These are phyloP conservation scores for Rhinogobius similis DNA, from an alignment of 2,113 vertebrate genomes.

Conservation along the genomic window DNA sequence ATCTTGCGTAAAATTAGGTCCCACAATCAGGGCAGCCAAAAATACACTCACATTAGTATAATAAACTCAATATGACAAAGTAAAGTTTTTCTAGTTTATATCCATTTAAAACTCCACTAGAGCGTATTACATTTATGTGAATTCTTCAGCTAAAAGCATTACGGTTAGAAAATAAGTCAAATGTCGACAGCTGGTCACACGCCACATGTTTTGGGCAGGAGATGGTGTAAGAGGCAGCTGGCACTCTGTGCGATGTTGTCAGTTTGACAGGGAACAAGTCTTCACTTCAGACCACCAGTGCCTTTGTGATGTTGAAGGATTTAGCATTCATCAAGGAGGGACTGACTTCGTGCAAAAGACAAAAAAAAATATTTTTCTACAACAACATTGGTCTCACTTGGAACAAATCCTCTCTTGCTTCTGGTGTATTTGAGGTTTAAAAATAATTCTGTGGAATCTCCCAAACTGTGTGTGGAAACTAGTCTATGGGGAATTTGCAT, in stretches of 20 bases:
- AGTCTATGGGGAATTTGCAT: slow-evolving; percentile 26
- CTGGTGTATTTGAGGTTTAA: slow-evolving; percentile 5
- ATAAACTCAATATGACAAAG: neutral
- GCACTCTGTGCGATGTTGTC: slow-evolving; percentile 21
- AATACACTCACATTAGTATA: neutral
- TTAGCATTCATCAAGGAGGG: slow-evolving; percentile 6
- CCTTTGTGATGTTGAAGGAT: neutral
- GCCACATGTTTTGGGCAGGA: slow-evolving; percentile 36
- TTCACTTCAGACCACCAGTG: slow-evolving; percentile 3
- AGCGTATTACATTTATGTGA: neutral
- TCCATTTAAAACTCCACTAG: neutral
- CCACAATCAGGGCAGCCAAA: neutral
- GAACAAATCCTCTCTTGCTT: slow-evolving; percentile 6
- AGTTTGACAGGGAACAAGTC: slow-evolving; percentile 12
- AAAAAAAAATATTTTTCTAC: neutral
- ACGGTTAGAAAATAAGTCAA: slow-evolving; percentile 21
- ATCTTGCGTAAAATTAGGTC: neutral
- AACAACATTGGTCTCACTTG: neutral
- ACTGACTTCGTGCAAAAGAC: neutral
- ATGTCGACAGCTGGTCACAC: slow-evolving; percentile 20
- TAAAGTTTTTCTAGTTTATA: neutral
- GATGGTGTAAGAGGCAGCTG: slow-evolving; percentile 26
- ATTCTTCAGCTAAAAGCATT: slow-evolving; percentile 12
- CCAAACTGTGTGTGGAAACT: slow-evolving; percentile 1
- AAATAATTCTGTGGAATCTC: slow-evolving; percentile 17